Evolutionary conservation across 2,888 invertebrate species (phyloP), one percentile per base, ranked within the genome.

Genomic region (Rambutsinella grinnellia): DNA sequence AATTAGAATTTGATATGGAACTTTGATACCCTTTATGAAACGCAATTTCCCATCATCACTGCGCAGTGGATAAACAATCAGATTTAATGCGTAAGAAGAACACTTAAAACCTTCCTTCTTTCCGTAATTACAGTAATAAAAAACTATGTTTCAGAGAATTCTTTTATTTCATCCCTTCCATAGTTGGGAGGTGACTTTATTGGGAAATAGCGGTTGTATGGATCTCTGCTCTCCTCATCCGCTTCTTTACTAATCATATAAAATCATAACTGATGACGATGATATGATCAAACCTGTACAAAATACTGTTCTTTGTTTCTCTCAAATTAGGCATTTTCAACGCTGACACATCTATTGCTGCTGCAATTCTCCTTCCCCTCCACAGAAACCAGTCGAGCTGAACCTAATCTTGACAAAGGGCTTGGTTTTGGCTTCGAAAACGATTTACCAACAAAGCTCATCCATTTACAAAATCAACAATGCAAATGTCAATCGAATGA

Each of bases 401-500:
- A 60, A 51, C 36, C 51, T 36, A 5, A 36, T 36, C 21, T 44
- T 68, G 26, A 60, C 36, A 26, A 54, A 19, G 60, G 57, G 60
- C 51, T 68, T 54, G 53, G 27, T 68, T 23, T 67, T 57, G 56
- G 67, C 49, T 67, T 36, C 13, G 36, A 5, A n/a, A n/a, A n/a
- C n/a, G n/a, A n/a, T n/a, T n/a, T 13, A 5, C 13, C 36, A 36
- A 36, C 5, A 13, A 36, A 5, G 36, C 13, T 8, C 36, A 36
- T 13, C 13, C 13, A 13, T 36, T 36, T 36, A 36, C 36, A 36
- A 36, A 36, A 36, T 8, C 36, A 36, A 36, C 36, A 36, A 36
- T 36, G 36, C 36, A 27, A 44, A 57, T 72, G 71, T 58, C 71
- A 65, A 65, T 57, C 57, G 58, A 26, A 69, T 21, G 47, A 56